Evolutionary conservation across 1,140 invertebrate genomes (phyloP).

Genomic region (Diprion similis): DNA sequence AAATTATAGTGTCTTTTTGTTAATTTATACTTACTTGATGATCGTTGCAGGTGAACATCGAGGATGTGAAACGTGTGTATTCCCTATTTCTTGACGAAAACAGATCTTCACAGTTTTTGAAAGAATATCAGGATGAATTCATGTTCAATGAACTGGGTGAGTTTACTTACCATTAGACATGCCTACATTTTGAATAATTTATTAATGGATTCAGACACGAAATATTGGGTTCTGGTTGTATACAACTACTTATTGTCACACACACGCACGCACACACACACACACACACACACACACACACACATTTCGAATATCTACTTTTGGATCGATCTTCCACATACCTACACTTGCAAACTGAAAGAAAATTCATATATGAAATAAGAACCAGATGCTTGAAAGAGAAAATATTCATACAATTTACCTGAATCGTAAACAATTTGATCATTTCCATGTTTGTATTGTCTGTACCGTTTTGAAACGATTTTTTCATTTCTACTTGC

Average conservation of each 20-base stretch:
- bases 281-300: no score
- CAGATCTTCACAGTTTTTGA: slow-evolving; percentile 90
- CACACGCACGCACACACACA: no score
- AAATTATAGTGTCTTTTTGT: slow-evolving; percentile 8
- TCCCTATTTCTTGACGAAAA: slow-evolving; percentile 93
- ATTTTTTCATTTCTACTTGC: slow-evolving; percentile 23
- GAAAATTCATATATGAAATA: not conserved
- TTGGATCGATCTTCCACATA: no score
- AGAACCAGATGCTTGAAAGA: slow-evolving; percentile 12
- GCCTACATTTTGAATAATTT: no score
- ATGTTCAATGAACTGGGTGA: slow-evolving; percentile 81
- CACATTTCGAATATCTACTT: no score
- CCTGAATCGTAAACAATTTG: no score
- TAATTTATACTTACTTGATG: slow-evolving; percentile 13
- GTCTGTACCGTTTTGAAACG: not conserved
- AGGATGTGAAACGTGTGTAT: slow-evolving; percentile 96
- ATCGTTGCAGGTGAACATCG: slow-evolving; percentile 72
- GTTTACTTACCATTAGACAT: slow-evolving; percentile 27
- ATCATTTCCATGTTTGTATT: slow-evolving; percentile 11
- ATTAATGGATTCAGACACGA: no score
- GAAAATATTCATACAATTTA: no score
- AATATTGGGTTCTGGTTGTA: no score
- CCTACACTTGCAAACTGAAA: no score
- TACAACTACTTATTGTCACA: no score
- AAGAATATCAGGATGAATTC: slow-evolving; percentile 95